Evolutionary conservation across 2,113 vertebrate genomes (phyloP), one percentile per base, ranked within the genome.

Genomic region (Burhinus oedicnemus): DNA sequence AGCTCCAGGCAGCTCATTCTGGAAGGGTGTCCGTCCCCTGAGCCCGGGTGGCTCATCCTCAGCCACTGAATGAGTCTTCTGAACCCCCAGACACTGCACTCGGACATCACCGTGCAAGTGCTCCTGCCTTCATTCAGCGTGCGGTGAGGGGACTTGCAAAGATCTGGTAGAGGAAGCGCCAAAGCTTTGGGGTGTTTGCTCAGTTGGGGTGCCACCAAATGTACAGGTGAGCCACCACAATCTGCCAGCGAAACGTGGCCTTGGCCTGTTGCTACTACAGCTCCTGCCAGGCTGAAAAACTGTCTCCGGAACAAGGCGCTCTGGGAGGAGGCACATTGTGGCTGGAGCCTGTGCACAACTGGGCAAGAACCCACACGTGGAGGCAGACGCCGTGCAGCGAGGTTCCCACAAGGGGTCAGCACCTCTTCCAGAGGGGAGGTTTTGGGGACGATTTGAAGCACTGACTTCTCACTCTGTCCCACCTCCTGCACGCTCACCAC

Each of bases 311-410:
- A 10, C 1, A 32, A 32, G 20, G 14, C 0, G 18, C 44, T 58
- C 26, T 1, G 11, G 62, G 64, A 14, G 6, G 1, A 23, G 23
- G 19, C n/a, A 5, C 26, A 2, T 1, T 3, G 36, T 0, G 0
- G 44, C 2, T 3, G 40, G 47, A 6, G 13, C 5, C 58, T 12
- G 26, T 0, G 21, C 40, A 1, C 3, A 9, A 0, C 9, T 13
- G 11, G 25, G 54, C 25, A 27, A 20, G 7, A 26, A 6, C 8
- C 0, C 15, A 13, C 27, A 18, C 3, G 2, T 1, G 36, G 36
- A n/a, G 14, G 34, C 34, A 51, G 40, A 32, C 20, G 65, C 85
- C 36, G 19, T 8, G 12, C 11, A 0, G 12, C 0, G 12, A 4
- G 30, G 42, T 1, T 92, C 83, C 94, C 91, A 79, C 77, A 40